A percentile compares a stretch with the other conserved stretches of the same genome.
Evolutionary conservation across 2,888 invertebrate genomes (phyloP).

Genomic region (Apoda limacodes): DNA sequence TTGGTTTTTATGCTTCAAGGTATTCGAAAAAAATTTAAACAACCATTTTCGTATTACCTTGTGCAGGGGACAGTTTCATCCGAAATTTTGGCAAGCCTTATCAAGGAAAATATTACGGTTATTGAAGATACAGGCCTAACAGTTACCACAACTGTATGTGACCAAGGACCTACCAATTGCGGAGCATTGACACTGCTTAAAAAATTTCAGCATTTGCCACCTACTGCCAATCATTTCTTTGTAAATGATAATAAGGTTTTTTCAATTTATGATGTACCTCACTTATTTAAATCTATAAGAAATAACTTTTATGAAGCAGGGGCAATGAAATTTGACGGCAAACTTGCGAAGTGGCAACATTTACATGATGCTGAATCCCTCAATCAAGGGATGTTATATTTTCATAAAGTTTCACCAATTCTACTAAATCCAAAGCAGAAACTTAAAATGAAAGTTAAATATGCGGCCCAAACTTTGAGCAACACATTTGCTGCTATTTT

Average conservation of each 20-base stretch:
- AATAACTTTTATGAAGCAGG: slow-evolving; percentile 7
- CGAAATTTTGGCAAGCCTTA: background rate
- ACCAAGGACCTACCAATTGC: slow-evolving; percentile 18
- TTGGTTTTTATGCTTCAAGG: slow-evolving; percentile 7
- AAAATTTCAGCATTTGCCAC: background rate
- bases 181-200: slow-evolving; percentile 5
- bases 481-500: slow-evolving; percentile 15
- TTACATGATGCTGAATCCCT: slow-evolving; percentile 2
- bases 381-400: background rate
- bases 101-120: background rate
- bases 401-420: slow-evolving; percentile 1
- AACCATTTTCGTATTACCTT: slow-evolving; percentile 1
- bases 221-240: slow-evolving; percentile 3
- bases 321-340: background rate
- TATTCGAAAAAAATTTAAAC: slow-evolving; percentile 3
- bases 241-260: slow-evolving; percentile 5
- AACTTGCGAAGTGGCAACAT: slow-evolving; percentile 6
- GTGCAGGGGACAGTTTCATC: background rate
- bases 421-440: slow-evolving; percentile 6
- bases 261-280: slow-evolving; percentile 6
- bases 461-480: slow-evolving; percentile 15
- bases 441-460: slow-evolving; percentile 15
- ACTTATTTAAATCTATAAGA: slow-evolving; percentile 8
- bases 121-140: slow-evolving; percentile 8
- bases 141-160: slow-evolving; percentile 15